Base-by-base conservation (phyloP, 2,888 invertebrate genomes). In the Trichacis sp. region DNA sequence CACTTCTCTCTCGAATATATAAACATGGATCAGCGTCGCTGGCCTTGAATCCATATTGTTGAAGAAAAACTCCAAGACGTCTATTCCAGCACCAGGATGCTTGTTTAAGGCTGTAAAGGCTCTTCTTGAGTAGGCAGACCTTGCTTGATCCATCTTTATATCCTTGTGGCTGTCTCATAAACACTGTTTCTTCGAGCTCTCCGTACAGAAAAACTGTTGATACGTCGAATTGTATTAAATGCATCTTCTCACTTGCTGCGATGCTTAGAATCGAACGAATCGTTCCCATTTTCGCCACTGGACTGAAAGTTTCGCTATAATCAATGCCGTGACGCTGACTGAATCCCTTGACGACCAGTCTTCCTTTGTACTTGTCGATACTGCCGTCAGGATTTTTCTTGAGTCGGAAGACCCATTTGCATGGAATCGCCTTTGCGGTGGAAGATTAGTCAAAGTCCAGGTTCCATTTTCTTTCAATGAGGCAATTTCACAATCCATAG, bases 311-410 rank as follows among this genome's bases (percentile, higher is more conserved):
- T 61, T 77, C 70, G 29, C 49, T 53, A 42, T 71, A 78, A 15
- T 76, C 76, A 42, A 73, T 59, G 24, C 72, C 73, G 12, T 69
- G 19, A 19, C 68, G 53, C 59, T 76, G 73, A 46, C 15, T 54
- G 60, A 71, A 81, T 1, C 77, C 77, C 60, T 77, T 77, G 1
- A 67, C 64, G 17, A 80, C 76, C 1, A 79, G 48, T 54, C 78
- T 20, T 4, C 74, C 76, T 48, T 79, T 79, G 47, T 70, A 77
- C 42, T 68, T 71, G 15, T 76, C 68, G 4, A 72, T 60, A 45
- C 55, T 66, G 17, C 76, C 77, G 64, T 78, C 73, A 38, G 73
- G 63, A 56, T 74, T 71, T 6, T 45, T 66, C 61, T 80, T 80
- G 4, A 75, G 36, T 43, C 46, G 50, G 18, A 38, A 64, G 43